A percentile compares a stretch with the other conserved stretches of the same genome.
These are phyloP conservation scores for Keiferia lycopersicella DNA, from an alignment of 2,888 invertebrate genomes.

Conservation along the genomic window DNA sequence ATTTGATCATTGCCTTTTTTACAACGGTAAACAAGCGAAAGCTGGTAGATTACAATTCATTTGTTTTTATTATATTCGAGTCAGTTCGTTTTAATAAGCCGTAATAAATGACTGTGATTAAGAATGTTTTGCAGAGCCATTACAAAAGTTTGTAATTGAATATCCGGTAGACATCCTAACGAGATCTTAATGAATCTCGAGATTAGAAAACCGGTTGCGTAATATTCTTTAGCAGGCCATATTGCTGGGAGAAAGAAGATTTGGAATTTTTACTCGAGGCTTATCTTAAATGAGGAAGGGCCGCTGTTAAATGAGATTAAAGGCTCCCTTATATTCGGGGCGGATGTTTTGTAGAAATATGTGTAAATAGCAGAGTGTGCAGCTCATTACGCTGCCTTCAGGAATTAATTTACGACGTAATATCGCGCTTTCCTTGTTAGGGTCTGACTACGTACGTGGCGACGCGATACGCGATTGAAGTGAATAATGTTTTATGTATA, in stretches of 20 bases:
- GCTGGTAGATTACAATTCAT: conserved; percentile 10
- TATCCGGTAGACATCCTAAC: conserved; percentile 7
- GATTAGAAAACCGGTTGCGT: conserved; percentile 13
- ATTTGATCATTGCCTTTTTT: conserved; percentile 24
- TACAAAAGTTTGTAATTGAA: conserved; percentile 17
- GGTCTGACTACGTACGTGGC: background rate
- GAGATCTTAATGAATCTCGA: conserved; percentile 21
- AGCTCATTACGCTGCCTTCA: conserved; percentile 54
- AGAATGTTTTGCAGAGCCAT: conserved; percentile 5
- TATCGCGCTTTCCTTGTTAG: conserved; percentile 38
- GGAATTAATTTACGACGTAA: conserved; percentile 70
- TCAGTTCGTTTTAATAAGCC: background rate
- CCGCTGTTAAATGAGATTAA: conserved; percentile 56
- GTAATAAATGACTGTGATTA: conserved; percentile 10
- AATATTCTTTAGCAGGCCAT: conserved; percentile 22
- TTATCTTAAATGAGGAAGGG: conserved; percentile 61
- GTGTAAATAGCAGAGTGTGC: conserved; percentile 52
- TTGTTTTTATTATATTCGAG: conserved; percentile 11
- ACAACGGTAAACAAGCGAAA: conserved; percentile 6
- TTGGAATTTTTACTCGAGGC: conserved; percentile 47
- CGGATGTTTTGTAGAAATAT: conserved; percentile 41
- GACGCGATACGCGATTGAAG: background rate
- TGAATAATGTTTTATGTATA: no score
- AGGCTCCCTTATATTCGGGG: conserved; percentile 37
- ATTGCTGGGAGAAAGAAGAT: conserved; percentile 48